Evolutionary conservation across 2,888 invertebrate species (phyloP).

Genomic region (Aradus depressus): DNA sequence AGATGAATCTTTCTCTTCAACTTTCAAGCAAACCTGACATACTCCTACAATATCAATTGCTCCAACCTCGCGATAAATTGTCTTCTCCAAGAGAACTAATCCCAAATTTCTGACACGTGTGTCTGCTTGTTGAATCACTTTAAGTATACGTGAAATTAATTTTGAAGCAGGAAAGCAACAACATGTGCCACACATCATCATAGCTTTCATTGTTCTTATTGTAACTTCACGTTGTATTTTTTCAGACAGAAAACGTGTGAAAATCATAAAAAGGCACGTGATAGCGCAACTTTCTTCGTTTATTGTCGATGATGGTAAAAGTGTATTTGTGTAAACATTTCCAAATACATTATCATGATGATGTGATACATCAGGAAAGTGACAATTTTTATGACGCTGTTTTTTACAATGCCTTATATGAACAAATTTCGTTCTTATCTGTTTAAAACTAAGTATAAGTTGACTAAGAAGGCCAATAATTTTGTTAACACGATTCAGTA

Average conservation of each 20-base stretch:
- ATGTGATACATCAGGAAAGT: slow-evolving; percentile 39
- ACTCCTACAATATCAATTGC: slow-evolving; percentile 34
- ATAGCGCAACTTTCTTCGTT: slow-evolving; percentile 44
- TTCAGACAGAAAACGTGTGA: slow-evolving; percentile 36
- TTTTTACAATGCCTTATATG: slow-evolving; percentile 45
- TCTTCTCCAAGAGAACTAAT: slow-evolving; percentile 46
- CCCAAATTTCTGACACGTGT: slow-evolving; percentile 39
- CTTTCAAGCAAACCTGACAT: slow-evolving; percentile 26
- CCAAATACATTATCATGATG: slow-evolving; percentile 51
- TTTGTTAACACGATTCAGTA: slow-evolving; percentile 41
- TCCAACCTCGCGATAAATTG: slow-evolving; percentile 49
- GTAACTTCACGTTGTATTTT: slow-evolving; percentile 28
- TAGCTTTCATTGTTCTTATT: slow-evolving; percentile 39
- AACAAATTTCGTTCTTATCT: slow-evolving; percentile 45
- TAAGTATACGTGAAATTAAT: slow-evolving; percentile 31
- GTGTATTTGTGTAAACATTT: slow-evolving; percentile 37
- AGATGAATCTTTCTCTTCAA: slow-evolving; percentile 25
- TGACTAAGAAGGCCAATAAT: slow-evolving; percentile 47
- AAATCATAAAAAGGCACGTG: slow-evolving; percentile 44
- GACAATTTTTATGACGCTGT: slow-evolving; percentile 44
- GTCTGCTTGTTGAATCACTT: slow-evolving; percentile 38
- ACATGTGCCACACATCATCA: slow-evolving; percentile 48
- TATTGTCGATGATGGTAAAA: slow-evolving; percentile 35
- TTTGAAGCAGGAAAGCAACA: slow-evolving; percentile 47
- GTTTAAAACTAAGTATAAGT: slow-evolving; percentile 46